Evolutionary conservation across 2,797 vertebrate species (phyloP).

Genomic region (Ciconia nigra): DNA sequence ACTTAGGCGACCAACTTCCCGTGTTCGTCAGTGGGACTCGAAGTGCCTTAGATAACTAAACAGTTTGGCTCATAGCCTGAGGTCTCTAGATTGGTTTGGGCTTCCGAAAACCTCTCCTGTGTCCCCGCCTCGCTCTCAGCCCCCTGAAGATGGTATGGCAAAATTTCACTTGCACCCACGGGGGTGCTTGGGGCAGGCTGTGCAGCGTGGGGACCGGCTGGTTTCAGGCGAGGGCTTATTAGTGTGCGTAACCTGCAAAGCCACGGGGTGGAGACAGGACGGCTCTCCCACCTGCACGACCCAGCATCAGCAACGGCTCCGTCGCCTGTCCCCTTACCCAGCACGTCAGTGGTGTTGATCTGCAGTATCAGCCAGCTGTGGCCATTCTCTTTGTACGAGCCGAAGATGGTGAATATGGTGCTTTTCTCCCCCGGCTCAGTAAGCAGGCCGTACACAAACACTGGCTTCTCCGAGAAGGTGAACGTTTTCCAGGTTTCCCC

Average conservation of each 20-base stretch:
- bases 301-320: not conserved
- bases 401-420: conserved; percentile 96
- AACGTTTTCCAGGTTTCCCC: conserved; percentile 95
- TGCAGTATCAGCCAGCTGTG: conserved; percentile 99
- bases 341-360: conserved; percentile 90
- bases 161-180: not conserved
- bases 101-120: not conserved
- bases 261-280: rapidly evolving
- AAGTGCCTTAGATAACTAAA: not conserved
- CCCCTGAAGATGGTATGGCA: rapidly evolving
- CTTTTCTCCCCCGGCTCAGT: conserved; percentile 97
- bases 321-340: conserved; percentile 77
- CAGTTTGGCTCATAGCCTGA: not conserved
- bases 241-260: not conserved
- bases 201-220: rapidly evolving
- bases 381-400: conserved; percentile 89
- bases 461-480: conserved; percentile 84
- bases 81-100: not conserved
- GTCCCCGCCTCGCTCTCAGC: not conserved
- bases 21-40: rapidly evolving
- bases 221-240: not conserved
- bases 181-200: not conserved
- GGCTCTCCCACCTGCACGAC: not conserved
- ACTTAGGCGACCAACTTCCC: not conserved
- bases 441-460: conserved; percentile 93